phyloP scores from a whole-genome alignment of 2,113 vertebrate genomes.

The Tautogolabrus adspersus region DNA sequence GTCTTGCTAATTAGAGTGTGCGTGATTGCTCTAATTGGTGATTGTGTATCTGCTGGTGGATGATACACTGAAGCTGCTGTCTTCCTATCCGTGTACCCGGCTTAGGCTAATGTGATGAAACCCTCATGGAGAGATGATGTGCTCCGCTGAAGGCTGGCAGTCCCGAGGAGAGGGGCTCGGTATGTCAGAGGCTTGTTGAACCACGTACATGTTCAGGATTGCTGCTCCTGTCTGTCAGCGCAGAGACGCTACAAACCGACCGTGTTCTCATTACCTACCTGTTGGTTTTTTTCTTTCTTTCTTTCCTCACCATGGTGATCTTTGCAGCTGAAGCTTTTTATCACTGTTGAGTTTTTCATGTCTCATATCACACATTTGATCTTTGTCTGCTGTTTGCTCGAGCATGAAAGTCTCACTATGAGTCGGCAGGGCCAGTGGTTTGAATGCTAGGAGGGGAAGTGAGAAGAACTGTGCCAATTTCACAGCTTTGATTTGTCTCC shows the following conservation, averaged over 20 bases:
- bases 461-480: slow-evolving; percentile 19
- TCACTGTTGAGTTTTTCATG: slow-evolving; percentile 57
- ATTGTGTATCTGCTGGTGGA: slow-evolving; percentile 52
- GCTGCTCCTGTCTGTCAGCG: slow-evolving; percentile 67
- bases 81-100: slow-evolving; percentile 42
- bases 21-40: slow-evolving; percentile 72
- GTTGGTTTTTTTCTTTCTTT: slow-evolving; percentile 17
- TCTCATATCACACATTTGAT: slow-evolving; percentile 72
- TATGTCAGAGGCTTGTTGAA: slow-evolving; percentile 72
- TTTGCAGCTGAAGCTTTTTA: slow-evolving; percentile 47
- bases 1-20: slow-evolving; percentile 77
- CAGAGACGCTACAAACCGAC: slow-evolving; percentile 51
- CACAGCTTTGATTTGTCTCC: slow-evolving; percentile 22
- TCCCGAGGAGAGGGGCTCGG: slow-evolving; percentile 61
- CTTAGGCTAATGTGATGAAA: slow-evolving; percentile 72
- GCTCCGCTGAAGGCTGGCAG: slow-evolving; percentile 71
- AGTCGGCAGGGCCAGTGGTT: slow-evolving; percentile 42
- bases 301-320: slow-evolving; percentile 8
- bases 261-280: slow-evolving; percentile 74
- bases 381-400: slow-evolving; percentile 50
- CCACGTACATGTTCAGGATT: slow-evolving; percentile 67
- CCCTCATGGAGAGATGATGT: slow-evolving; percentile 75
- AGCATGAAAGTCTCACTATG: slow-evolving; percentile 54
- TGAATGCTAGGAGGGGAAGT: slow-evolving; percentile 9
- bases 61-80: slow-evolving; percentile 34